Evolutionary conservation across 2,113 vertebrate species (phyloP), one percentile per base, ranked within the genome.

Genomic region (Tragulus kanchil): DNA sequence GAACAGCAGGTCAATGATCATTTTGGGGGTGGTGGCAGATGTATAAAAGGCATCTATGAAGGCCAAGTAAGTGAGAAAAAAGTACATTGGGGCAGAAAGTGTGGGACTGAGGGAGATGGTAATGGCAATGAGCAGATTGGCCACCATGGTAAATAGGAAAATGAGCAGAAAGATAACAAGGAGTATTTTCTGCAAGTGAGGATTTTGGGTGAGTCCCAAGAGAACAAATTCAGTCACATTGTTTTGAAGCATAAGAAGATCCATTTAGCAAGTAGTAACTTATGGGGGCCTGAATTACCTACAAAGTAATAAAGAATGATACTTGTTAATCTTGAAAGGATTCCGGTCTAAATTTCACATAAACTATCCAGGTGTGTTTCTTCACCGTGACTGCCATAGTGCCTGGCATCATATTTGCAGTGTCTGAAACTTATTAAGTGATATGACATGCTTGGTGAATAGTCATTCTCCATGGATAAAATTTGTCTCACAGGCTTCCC

Each of bases 1-100:
- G 23, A 42, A 96, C 17, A 97, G 36, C 23, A 98, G 69, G 31
- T 94, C 95, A 0, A 96, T 23, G 21, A 98, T 81, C 94, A 98
- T 97, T 91, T 97, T 98, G 0, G 98, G 97, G 6, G 96, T 95
- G 56, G 96, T 97, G 61, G 96, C 95, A 3, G 67, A 97, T 31
- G 97, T 95, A 50, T 97, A 98, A 50, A 87, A 96, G 31, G 96
- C 96, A 92, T 98, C 98, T 48, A 97, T 89, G 52, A 98, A 96
- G 6, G 97, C 97, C 54, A 98, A 71, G 31, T 93, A 97, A 62
- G 96, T 97, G 31, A 98, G 96, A 61, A 98, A 98, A 81, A 97
- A 97, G 73, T 98, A 98, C 96, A 97, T 98, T 36, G 98, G 97
- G 52, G 96, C 73, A 0, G 91, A 94, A 82, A 93, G 95, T 1